Evolutionary conservation across 2,797 vertebrate species (phyloP).

Genomic region (Diglossa cyanea): DNA sequence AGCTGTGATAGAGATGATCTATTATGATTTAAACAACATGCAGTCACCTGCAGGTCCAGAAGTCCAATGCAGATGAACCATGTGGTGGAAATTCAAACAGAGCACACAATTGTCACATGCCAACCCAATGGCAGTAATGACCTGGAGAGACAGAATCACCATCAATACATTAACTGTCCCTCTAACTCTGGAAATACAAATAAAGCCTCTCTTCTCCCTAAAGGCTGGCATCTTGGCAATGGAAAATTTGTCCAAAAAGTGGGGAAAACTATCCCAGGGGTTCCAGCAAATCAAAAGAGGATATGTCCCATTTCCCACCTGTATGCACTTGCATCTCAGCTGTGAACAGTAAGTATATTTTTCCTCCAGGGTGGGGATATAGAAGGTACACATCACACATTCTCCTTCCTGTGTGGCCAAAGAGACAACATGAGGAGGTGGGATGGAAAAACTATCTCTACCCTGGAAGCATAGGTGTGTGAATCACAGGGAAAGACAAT

Average conservation of each 20-base stretch:
- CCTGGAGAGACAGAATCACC: background rate
- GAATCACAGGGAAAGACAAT: background rate
- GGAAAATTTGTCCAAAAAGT: background rate
- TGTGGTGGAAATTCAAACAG: background rate
- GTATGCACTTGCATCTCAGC: rapidly evolving
- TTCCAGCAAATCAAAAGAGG: background rate
- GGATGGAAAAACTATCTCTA: background rate
- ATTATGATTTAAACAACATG: background rate
- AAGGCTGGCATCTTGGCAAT: background rate
- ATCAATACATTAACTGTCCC: background rate
- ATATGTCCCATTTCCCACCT: background rate
- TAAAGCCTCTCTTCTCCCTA: background rate
- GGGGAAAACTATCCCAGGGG: background rate
- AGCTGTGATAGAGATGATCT: background rate
- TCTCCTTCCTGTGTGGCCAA: background rate
- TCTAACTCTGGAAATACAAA: background rate
- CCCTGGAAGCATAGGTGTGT: too few species aligned
- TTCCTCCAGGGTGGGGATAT: background rate
- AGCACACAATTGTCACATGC: background rate
- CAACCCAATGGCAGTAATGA: background rate
- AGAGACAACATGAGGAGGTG: background rate
- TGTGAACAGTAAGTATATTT: background rate
- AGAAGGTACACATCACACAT: background rate
- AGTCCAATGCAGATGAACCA: background rate
- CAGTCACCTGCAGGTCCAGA: background rate